Base-by-base conservation (phyloP, 2,888 invertebrate species). In the Pyrgus malvae region DNA sequence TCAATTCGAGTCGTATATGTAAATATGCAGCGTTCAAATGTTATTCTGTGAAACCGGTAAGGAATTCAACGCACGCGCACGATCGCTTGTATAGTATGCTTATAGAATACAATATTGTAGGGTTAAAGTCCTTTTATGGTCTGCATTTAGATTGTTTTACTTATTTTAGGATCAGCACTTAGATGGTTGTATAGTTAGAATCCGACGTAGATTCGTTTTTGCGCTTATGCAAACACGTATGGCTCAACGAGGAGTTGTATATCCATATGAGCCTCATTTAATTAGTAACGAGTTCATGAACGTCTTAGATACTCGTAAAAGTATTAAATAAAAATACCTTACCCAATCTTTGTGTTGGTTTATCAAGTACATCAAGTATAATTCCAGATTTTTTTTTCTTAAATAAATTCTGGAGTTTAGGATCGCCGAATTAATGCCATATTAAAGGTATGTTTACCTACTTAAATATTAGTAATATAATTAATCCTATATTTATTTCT, bases 61-160 rank as follows among this genome's bases (percentile, higher is more conserved):
- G 70, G 77, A 71, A 86, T 86, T 74, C 86, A 48, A 70, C 61
- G 64, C 86, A 84, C 83, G 86, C 74, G 63, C 74, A 66, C 65
- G 66, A 68, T 70, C 62, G 74, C 80, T 76, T 85, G 86, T 86
- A 79, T 56, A 66, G 70, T 58, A 62, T 74, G 77, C 69, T 62
- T 62, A 60, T 64, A 65, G 82, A 81, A 86, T 86, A 80, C 77
- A 61, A 66, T 72, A 80, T 75, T 59, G 64, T 63, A 70, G 71
- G 69, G 76, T 72, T 69, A 72, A 74, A 71, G 74, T 66, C 78
- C 76, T 65, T 76, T 66, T 80, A 82, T 70, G 79, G 80, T 65
- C 64, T 70, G 80, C 74, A 79, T 80, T 80, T 71, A 76, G 77
- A 83, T 79, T 74, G 75, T 72, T 78, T 78, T 72, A 69, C 72